Base-by-base conservation (phyloP, 2,797 vertebrate genomes). In the Tadarida brasiliensis region DNA sequence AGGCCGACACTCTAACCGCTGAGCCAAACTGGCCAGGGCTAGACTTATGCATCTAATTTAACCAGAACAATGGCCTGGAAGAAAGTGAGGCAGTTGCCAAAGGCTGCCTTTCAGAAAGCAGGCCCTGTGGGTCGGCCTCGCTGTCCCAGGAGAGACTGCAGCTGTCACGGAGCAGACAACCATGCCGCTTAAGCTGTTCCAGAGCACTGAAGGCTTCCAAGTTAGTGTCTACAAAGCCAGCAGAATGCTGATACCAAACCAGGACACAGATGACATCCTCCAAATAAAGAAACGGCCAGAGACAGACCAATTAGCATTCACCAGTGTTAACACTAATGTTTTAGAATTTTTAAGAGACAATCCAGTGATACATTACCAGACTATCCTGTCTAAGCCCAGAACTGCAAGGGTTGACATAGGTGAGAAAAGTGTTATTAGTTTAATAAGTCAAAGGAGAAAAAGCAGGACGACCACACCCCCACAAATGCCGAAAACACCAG, bases 191-290 rank as follows among this genome's bases (percentile, higher is more conserved):
- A 71, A 73, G 85, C 24, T 65, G 24, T 26, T 12, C 47, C 30
- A 73, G 56, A 39, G 33, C 33, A 89, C 7, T 61, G 49, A 70
- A 49, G 49, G 67, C 5, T 35, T 57, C n/a, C 74, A 63, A 82
- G 63, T 74, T 65, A 73, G 16, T 47, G 83, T 80, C 86, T 28
- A 87, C 20, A 91, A 87, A 92, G 49, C 63, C 81, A 85, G 73
- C n/a, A 81, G 67, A 84, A 81, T 39, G 86, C 0, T 26, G 56
- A 91, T 8, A 94, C 19, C 57, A 76, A 91, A 81, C 24, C 30
- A 68, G n/a, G 51, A 78, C 28, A 84, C 77, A 89, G 35, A 35
- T 22, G 85, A 81, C 10, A 56, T 20, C 28, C 7, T 63, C 67
- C 61, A 80, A 59, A 87, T 70, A 74, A 70, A 88, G 22, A 61